phyloP scores from a whole-genome alignment of 2,797 vertebrate genomes.

The Oryzias dopingdopingensis region DNA sequence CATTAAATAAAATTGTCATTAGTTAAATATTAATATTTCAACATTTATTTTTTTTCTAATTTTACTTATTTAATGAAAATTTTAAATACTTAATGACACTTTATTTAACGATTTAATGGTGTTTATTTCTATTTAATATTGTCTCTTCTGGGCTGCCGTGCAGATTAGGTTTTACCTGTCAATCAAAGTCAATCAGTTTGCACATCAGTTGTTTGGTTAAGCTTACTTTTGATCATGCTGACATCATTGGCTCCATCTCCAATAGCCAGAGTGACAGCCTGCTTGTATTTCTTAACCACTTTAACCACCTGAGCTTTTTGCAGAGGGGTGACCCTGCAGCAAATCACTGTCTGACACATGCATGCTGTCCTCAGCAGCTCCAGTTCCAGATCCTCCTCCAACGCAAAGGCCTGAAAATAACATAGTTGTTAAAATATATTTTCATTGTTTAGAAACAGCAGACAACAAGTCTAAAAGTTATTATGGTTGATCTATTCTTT shows the following conservation, averaged over 20 bases:
- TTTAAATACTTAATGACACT: no score
- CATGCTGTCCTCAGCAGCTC: conserved; percentile 87
- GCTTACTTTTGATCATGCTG: conserved; percentile 93
- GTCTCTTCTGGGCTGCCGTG: no score
- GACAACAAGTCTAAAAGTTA: no score
- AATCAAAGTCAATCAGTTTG: neutral
- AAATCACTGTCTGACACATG: conserved; percentile 92
- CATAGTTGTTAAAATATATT: neutral
- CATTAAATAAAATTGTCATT: no score
- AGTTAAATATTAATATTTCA: no score
- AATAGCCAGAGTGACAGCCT: conserved; percentile 88
- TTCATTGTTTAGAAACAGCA: no score
- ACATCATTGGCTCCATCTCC: conserved; percentile 93
- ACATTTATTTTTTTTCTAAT: no score
- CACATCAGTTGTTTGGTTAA: neutral
- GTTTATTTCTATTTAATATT: no score
- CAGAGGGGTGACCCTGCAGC: conserved; percentile 91
- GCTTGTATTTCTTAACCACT: conserved; percentile 92
- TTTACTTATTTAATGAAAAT: no score
- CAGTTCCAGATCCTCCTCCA: conserved; percentile 83
- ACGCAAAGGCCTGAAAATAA: conserved; percentile 78
- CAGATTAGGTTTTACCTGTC: no score
- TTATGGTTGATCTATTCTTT: no score
- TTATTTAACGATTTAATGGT: no score
- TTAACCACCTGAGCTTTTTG: conserved; percentile 96